phyloP scores from a whole-genome alignment of 1,140 invertebrate species.

The Drosophila willistoni region DNA sequence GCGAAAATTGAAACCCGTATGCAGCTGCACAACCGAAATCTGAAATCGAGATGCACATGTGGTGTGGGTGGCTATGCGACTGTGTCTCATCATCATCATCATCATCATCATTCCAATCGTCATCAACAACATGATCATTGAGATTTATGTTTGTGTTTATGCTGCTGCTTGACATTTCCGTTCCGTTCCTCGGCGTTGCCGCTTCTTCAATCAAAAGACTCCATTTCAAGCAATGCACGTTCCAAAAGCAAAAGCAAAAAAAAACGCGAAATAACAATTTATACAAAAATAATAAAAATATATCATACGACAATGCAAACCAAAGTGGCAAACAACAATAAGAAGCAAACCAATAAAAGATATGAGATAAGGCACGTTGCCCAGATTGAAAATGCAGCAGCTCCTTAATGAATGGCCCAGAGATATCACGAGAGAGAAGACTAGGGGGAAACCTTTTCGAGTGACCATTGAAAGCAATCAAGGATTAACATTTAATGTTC shows the following conservation, averaged over 20 bases:
- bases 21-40: conserved; percentile 41
- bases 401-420: conserved; percentile 38
- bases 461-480: conserved; percentile 35
- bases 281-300: conserved; percentile 50
- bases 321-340: conserved; percentile 75
- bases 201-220: conserved; percentile 74
- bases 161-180: conserved; percentile 75
- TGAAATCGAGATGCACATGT: conserved; percentile 33
- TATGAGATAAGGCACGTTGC: conserved; percentile 76
- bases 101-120: conserved; percentile 41
- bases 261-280: conserved; percentile 18
- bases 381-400: conserved; percentile 27
- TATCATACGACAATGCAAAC: conserved; percentile 47
- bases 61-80: conserved; percentile 61
- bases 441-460: conserved; percentile 17
- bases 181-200: conserved; percentile 41
- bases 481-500: conserved; percentile 34
- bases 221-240: conserved; percentile 35
- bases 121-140: conserved; percentile 54
- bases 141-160: conserved; percentile 77
- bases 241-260: conserved; percentile 36
- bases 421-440: not conserved
- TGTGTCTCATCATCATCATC: conserved; percentile 36
- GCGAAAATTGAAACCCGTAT: conserved; percentile 67
- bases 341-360: conserved; percentile 64